Evolutionary conservation across 2,797 vertebrate genomes (phyloP).

Genomic region (Melanotaenia boesemani): DNA sequence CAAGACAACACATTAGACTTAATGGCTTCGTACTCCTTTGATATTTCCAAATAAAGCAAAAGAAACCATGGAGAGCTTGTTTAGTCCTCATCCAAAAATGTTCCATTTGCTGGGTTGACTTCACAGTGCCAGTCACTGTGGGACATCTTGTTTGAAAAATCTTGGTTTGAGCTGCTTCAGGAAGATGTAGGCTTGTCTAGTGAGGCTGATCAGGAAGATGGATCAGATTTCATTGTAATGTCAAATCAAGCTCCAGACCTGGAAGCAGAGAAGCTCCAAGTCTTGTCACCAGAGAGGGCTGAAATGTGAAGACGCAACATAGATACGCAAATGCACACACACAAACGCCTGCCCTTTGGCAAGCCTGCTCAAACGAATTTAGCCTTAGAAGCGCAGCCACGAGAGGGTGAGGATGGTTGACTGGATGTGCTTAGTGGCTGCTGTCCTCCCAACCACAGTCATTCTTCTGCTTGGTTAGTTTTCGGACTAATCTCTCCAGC

Average conservation of each 20-base stretch:
- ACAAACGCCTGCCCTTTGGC: slow-evolving; percentile 7
- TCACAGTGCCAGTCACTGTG: slow-evolving; percentile 58
- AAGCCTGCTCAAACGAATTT: slow-evolving; percentile 36
- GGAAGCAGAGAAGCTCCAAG: slow-evolving; percentile 28
- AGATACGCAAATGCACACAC: slow-evolving; percentile 33
- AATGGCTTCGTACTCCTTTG: slow-evolving; percentile 63
- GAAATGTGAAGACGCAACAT: slow-evolving; percentile 55
- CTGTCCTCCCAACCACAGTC: slow-evolving; percentile 91
- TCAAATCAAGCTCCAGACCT: slow-evolving; percentile 35
- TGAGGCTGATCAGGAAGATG: slow-evolving; percentile 50
- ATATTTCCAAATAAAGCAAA: slow-evolving; percentile 37
- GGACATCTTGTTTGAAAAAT: slow-evolving; percentile 36
- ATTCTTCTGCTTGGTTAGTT: slow-evolving; percentile 94
- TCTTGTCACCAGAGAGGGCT: slow-evolving; percentile 26
- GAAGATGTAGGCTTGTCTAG: slow-evolving; percentile 39
- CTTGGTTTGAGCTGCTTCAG: slow-evolving; percentile 39
- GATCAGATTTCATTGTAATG: slow-evolving; percentile 23
- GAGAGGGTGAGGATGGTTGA: slow-evolving; percentile 4
- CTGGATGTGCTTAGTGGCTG: slow-evolving; percentile 80
- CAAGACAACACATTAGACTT: slow-evolving; percentile 42
- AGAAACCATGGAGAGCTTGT: slow-evolving; percentile 24
- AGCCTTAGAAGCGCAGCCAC: slow-evolving; percentile 21
- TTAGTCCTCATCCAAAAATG: slow-evolving; percentile 30
- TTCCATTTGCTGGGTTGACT: slow-evolving; percentile 42
- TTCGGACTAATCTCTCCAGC: slow-evolving; percentile 92